These are phyloP conservation scores for Saccopteryx bilineata DNA, from an alignment of 2,113 vertebrate genomes.

Conservation along the genomic window DNA sequence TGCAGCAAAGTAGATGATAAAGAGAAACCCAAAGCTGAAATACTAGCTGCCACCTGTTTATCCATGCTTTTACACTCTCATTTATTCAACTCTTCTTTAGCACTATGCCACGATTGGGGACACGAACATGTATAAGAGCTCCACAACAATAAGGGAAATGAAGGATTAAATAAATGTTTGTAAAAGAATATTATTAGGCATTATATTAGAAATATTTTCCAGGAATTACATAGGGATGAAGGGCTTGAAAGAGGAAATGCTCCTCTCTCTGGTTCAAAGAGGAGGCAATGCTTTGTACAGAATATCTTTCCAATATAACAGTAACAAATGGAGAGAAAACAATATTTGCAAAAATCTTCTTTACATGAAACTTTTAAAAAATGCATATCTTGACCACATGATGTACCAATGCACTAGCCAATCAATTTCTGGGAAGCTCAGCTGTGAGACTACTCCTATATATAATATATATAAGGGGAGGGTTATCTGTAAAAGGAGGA, in stretches of 20 bases:
- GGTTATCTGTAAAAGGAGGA: not conserved
- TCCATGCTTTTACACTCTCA: not conserved
- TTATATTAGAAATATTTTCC: conserved; percentile 34
- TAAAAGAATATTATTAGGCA: not conserved
- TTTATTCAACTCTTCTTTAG: not conserved
- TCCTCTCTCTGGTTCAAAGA: not conserved
- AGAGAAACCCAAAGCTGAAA: not conserved
- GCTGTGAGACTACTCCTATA: not conserved
- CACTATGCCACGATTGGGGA: not conserved
- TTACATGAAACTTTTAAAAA: not conserved
- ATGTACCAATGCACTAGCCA: not conserved
- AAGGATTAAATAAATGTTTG: not conserved
- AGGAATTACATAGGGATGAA: not conserved
- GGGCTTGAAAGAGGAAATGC: not conserved
- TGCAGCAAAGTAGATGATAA: not conserved
- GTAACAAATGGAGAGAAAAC: not conserved
- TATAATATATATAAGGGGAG: rapidly evolving
- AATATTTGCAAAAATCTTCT: not conserved
- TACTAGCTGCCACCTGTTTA: not conserved
- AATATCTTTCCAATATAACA: not conserved
- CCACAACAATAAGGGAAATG: not conserved
- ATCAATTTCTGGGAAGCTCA: not conserved
- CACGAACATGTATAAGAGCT: not conserved
- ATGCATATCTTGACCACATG: not conserved
- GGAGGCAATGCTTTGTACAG: not conserved